phyloP scores from a whole-genome alignment of 2,888 invertebrate species.

The Agonopterix arenella region DNA sequence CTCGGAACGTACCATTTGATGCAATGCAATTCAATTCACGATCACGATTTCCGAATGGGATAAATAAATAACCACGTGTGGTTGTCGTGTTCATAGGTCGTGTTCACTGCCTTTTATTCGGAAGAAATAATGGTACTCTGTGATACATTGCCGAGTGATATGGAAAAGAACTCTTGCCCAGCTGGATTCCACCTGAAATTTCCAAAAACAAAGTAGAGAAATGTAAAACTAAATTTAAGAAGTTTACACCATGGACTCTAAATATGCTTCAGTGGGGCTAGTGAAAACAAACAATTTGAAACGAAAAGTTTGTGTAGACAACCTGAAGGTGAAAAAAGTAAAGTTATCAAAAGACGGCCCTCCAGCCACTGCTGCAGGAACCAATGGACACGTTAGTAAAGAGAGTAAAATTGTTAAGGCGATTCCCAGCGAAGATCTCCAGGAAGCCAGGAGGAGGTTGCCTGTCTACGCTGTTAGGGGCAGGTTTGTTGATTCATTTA shows the following conservation, averaged over 20 bases:
- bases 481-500: conserved; percentile 45
- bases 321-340: conserved; percentile 40
- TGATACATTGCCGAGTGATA: no score
- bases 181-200: no score
- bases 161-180: no score
- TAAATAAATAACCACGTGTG: no score
- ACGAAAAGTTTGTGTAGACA: conserved; percentile 30
- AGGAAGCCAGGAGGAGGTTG: conserved; percentile 60
- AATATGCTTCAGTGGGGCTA: conserved; percentile 47
- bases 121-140: no score
- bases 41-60: no score
- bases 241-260: conserved; percentile 52
- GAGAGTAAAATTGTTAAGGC: conserved; percentile 14
- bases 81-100: no score
- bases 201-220: no score
- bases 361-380: conserved; percentile 5
- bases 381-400: conserved; percentile 7
- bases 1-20: no score
- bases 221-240: no score
- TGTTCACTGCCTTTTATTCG: no score
- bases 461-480: conserved; percentile 74
- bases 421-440: conserved; percentile 30
- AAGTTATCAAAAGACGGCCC: conserved; percentile 29
- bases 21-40: no score
- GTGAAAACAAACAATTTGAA: conserved; percentile 32